These are phyloP conservation scores for Coregonus suidteri DNA, from an alignment of 2,797 vertebrate species.

Conservation along the genomic window DNA sequence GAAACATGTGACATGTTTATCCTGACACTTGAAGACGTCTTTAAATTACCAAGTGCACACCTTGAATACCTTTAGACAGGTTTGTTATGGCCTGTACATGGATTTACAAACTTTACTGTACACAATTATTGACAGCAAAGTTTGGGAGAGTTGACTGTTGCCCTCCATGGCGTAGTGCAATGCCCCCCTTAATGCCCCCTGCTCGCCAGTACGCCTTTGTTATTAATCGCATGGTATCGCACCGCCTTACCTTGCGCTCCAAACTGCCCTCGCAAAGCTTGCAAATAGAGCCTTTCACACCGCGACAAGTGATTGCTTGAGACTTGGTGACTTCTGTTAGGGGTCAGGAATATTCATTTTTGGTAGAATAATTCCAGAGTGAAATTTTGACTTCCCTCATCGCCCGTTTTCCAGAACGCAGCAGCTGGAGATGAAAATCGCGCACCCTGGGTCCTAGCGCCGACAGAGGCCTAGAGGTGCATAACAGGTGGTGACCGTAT, in stretches of 20 bases:
- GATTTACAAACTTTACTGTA: constrained; percentile 48
- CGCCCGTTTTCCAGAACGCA: constrained; percentile 84
- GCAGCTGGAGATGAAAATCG: constrained; percentile 87
- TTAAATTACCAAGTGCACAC: constrained; percentile 1
- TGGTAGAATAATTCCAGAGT: constrained; percentile 71
- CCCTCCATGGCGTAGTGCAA: constrained; percentile 75
- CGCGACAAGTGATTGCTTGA: constrained; percentile 73
- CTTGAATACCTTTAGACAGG: constrained; percentile 20
- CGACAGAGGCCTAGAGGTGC: constrained; percentile 79
- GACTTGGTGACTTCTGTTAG: constrained; percentile 52
- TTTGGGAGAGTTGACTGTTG: constrained; percentile 79
- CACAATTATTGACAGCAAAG: constrained; percentile 75
- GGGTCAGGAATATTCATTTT: constrained; percentile 61
- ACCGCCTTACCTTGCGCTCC: constrained; percentile 83
- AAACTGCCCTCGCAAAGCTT: constrained; percentile 66
- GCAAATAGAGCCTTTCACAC: constrained; percentile 42
- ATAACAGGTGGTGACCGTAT: constrained; percentile 50
- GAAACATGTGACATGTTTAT: constrained; percentile 19
- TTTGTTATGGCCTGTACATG: constrained; percentile 34
- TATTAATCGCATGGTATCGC: constrained; percentile 84
- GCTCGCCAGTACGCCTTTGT: constrained; percentile 85
- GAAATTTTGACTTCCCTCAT: constrained; percentile 82
- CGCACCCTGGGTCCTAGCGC: constrained; percentile 88
- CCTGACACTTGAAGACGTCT: constrained; percentile 4
- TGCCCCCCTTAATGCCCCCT: constrained; percentile 84